Evolutionary conservation across 2,888 invertebrate genomes (phyloP), one percentile per base, ranked within the genome.

Genomic region (Dynastes maya): DNA sequence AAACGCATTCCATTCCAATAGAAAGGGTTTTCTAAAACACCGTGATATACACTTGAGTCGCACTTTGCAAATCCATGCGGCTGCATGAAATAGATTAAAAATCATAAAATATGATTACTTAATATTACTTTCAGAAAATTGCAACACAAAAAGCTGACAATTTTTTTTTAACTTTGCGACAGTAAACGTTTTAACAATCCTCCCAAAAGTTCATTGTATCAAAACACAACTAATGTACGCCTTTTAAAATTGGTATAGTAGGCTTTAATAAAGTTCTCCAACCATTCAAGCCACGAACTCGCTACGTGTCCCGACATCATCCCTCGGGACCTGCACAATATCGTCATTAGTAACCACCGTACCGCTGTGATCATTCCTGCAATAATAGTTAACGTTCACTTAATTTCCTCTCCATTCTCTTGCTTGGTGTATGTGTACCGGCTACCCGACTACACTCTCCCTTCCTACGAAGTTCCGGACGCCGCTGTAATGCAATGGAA

Each of bases 331-430:
- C 76, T 78, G 81, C 83, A 84, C 84, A 84, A 84, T 84, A 81
- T 82, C 82, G 82, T 84, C 84, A 83, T 84, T 83, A 84, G 83
- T 81, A 82, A 83, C 83, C 82, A 80, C 83, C 80, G 77, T 80
- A 79, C 81, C 83, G 80, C 83, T 80, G 81, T 81, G 82, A 83
- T 84, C 81, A 82, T 78, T 82, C 82, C 80, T 82, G 76, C 81
- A 82, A 83, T 83, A 84, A 84, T 83, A 81, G 82, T 82, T 80
- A 80, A 81, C 82, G 80, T 81, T 81, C 79, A 79, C 81, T 82
- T 82, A 83, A 83, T 83, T 83, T 82, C 80, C 80, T 80, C 82
- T 71, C 80, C 81, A 81, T 83, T 81, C 80, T 76, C 55, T 55
- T n/a, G 22, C 55, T 55, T 55, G 8, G 22, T 22, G 55, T 53